Evolutionary conservation across 2,888 invertebrate genomes (phyloP).

Genomic region (Biston betularia): DNA sequence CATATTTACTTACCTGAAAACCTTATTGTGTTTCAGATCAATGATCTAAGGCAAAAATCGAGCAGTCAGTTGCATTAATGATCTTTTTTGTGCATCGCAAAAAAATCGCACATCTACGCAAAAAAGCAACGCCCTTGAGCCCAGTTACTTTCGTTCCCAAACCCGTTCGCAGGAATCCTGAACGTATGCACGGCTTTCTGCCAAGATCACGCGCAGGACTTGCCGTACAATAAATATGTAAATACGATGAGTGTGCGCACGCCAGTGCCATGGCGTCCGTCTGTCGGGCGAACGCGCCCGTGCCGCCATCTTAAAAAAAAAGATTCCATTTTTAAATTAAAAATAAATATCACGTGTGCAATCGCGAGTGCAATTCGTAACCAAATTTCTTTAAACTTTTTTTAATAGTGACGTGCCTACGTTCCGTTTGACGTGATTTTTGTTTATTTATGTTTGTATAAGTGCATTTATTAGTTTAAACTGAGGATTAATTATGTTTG

Average conservation of each 20-base stretch:
- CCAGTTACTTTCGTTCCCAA: conserved; percentile 46
- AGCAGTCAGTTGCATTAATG: neutral
- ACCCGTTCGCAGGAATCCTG: conserved; percentile 46
- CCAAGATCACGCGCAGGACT: conserved; percentile 58
- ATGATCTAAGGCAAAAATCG: neutral
- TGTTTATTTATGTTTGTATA: conserved; percentile 13
- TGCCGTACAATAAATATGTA: conserved; percentile 77
- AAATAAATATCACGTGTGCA: conserved; percentile 25
- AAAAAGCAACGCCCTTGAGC: conserved; percentile 45
- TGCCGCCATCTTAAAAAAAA: conserved; percentile 55
- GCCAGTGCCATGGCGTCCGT: conserved; percentile 81
- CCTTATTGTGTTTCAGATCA: too few relatives aligned
- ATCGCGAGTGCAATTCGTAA: conserved; percentile 22
- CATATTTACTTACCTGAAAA: too few relatives aligned
- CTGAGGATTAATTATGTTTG: conserved; percentile 40
- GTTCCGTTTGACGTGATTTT: conserved; percentile 21
- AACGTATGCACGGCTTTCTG: conserved; percentile 43
- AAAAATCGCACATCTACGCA: conserved; percentile 2
- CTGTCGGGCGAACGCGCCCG: conserved; percentile 69
- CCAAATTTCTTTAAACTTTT: neutral
- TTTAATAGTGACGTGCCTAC: conserved; percentile 1
- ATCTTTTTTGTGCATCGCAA: neutral
- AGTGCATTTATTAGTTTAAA: conserved; percentile 32
- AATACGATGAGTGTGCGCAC: conserved; percentile 62
- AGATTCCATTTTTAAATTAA: conserved; percentile 24